Evolutionary conservation across 2,888 invertebrate genomes (phyloP), one percentile per base, ranked within the genome.

Genomic region (Margaritifera margaritifera): DNA sequence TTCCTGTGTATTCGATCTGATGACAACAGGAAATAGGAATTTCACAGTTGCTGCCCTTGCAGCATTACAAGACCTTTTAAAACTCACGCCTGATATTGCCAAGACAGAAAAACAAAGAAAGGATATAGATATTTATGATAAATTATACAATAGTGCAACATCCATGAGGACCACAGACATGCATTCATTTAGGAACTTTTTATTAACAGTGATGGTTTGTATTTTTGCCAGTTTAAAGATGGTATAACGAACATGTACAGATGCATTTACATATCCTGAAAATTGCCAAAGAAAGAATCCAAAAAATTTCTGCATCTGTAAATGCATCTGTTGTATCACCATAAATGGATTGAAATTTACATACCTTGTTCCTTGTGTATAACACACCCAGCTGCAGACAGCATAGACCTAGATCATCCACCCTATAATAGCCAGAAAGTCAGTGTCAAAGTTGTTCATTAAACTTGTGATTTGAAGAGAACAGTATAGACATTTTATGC

Each of bases 1-100:
- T 85, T 91, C 92, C 76, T 92, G 92, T 85, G 91, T 92, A 66
- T 92, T 92, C 83, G 92, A 92, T 84, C 86, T 92, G 72, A 89
- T 92, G 89, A 90, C 91, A 5, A 92, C 92, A 4, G 92, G 92
- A 3, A 90, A 91, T 65, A 84, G 86, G 22, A 90, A 89, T 64
- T 90, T 90, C 75, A 86, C 88, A n/a, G 74, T 86, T 61, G 90
- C 91, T 15, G 91, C 92, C 1, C 85, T 89, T 71, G 86, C 87
- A 6, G 91, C 92, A 2, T 88, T 90, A 73, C 82, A 86, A 69
- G 90, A 90, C 72, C 81, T 87, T 56, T 72, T 87, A 19, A 69
- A 74, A 51, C 75, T 85, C 91, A 92, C 63, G 80, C 93, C 65
- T 89, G 93, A 77, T 92, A 73, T 80, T 31, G 71, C 68, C 18